A percentile compares a stretch with the other conserved stretches of the same genome.
phyloP scores from a whole-genome alignment of 2,888 invertebrate genomes.

The Monochamus alternatus region DNA sequence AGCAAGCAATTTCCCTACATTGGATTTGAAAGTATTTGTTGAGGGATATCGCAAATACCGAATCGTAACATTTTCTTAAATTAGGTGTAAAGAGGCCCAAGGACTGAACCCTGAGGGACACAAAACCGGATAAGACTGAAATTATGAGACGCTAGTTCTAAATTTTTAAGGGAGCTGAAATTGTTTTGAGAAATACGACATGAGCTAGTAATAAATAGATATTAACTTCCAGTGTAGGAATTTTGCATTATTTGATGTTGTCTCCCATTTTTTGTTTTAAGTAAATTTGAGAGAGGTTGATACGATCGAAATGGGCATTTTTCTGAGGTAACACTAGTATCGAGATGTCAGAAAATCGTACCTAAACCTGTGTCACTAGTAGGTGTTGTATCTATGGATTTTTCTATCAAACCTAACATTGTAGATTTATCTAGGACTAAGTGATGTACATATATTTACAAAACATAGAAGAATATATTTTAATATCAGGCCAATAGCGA shows the following conservation, averaged over 20 bases:
- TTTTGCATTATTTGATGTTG: not conserved
- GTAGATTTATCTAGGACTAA: conserved; percentile 32
- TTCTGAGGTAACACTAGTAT: not conserved
- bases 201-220: conserved; percentile 1
- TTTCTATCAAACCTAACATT: conserved; percentile 44
- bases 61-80: not conserved
- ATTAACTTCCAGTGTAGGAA: not conserved
- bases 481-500: conserved; percentile 58
- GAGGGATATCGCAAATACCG: not conserved
- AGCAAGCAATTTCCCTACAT: not conserved
- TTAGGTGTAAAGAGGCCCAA: not conserved
- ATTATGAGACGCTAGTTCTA: not conserved
- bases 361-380: conserved; percentile 32
- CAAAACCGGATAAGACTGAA: conserved; percentile 13
- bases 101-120: conserved; percentile 9
- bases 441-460: conserved; percentile 32
- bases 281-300: not conserved
- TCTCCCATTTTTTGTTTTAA: not conserved
- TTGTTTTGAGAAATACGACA: not conserved
- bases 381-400: conserved; percentile 42
- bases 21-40: not conserved
- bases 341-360: conserved; percentile 20
- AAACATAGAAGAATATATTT: conserved; percentile 51
- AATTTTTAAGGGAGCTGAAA: not conserved
- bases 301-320: not conserved